Evolutionary conservation across 2,888 invertebrate species (phyloP).

Genomic region (Drosophila dives): DNA sequence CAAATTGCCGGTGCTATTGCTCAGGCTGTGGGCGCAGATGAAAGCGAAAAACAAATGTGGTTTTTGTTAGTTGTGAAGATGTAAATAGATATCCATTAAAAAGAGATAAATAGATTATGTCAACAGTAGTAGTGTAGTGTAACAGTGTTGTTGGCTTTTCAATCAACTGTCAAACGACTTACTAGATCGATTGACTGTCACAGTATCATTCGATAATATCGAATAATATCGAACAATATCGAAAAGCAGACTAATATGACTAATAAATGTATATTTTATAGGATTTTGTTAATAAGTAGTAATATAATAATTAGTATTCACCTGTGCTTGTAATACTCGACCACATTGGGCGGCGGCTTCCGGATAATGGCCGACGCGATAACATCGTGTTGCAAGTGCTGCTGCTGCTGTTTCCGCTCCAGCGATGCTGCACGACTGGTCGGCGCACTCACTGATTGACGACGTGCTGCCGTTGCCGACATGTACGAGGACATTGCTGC

Average conservation of each 20-base stretch:
- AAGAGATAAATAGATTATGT: background rate
- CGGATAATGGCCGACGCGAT: slow-evolving; percentile 59
- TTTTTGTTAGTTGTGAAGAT: slow-evolving; percentile 18
- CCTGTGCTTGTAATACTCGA: slow-evolving; percentile 72
- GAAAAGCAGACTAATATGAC: background rate
- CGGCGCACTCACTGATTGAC: slow-evolving; percentile 81
- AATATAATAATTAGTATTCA: slow-evolving; percentile 18
- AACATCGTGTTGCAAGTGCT: slow-evolving; percentile 43
- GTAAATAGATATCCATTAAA: slow-evolving; percentile 4
- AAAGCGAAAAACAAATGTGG: background rate
- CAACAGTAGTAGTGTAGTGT: background rate
- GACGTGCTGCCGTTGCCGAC: slow-evolving; percentile 63
- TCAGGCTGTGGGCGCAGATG: slow-evolving; percentile 36
- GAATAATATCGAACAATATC: background rate
- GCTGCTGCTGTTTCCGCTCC: slow-evolving; percentile 80
- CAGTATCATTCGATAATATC: no score
- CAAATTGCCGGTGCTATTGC: slow-evolving; percentile 58
- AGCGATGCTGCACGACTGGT: slow-evolving; percentile 82
- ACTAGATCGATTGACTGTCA: background rate
- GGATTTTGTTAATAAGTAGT: background rate
- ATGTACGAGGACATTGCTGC: slow-evolving; percentile 70
- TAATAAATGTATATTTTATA: background rate
- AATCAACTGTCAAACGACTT: slow-evolving; percentile 1
- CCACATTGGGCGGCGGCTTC: slow-evolving; percentile 77
- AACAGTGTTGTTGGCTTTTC: background rate